Evolutionary conservation across 1,140 invertebrate genomes (phyloP).

Genomic region (Lordiphosa collinella): DNA sequence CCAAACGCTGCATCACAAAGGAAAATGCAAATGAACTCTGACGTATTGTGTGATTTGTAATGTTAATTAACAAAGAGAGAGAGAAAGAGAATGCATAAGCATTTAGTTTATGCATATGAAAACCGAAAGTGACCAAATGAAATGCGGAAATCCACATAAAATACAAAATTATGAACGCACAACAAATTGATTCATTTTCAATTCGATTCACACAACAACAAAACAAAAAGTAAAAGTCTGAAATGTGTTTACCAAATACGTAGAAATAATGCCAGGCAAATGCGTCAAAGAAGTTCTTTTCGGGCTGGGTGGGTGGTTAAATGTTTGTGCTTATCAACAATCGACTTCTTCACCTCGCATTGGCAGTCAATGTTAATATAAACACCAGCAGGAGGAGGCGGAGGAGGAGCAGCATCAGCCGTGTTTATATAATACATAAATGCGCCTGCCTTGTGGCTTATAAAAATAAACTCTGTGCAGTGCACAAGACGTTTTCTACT

Average conservation of each 20-base stretch:
- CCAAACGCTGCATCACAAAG: slow-evolving; percentile 40
- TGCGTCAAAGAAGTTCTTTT: slow-evolving; percentile 54
- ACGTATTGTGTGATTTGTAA: slow-evolving; percentile 70
- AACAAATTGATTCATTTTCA: slow-evolving; percentile 57
- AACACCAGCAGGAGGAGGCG: slow-evolving; percentile 38
- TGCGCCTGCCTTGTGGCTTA: slow-evolving; percentile 29
- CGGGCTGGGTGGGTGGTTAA: not conserved
- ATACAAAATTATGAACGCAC: slow-evolving; percentile 54
- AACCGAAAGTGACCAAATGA: slow-evolving; percentile 58
- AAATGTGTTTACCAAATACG: slow-evolving; percentile 37
- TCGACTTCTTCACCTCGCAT: not conserved
- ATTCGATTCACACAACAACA: slow-evolving; percentile 7
- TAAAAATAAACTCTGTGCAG: slow-evolving; percentile 47
- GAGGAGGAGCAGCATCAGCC: slow-evolving; percentile 7
- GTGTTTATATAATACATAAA: slow-evolving; percentile 43
- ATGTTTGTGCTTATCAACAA: no score
- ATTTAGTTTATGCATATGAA: slow-evolving; percentile 27
- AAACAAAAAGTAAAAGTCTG: slow-evolving; percentile 54
- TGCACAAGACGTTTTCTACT: slow-evolving; percentile 11
- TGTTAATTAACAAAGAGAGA: slow-evolving; percentile 56
- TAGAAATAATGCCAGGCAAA: slow-evolving; percentile 47
- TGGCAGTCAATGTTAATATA: slow-evolving; percentile 63
- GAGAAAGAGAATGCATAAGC: slow-evolving; percentile 49
- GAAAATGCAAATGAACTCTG: slow-evolving; percentile 10
- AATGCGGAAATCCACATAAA: slow-evolving; percentile 57